These are phyloP conservation scores for Protonemura montana DNA, from an alignment of 2,888 invertebrate species.

Conservation along the genomic window DNA sequence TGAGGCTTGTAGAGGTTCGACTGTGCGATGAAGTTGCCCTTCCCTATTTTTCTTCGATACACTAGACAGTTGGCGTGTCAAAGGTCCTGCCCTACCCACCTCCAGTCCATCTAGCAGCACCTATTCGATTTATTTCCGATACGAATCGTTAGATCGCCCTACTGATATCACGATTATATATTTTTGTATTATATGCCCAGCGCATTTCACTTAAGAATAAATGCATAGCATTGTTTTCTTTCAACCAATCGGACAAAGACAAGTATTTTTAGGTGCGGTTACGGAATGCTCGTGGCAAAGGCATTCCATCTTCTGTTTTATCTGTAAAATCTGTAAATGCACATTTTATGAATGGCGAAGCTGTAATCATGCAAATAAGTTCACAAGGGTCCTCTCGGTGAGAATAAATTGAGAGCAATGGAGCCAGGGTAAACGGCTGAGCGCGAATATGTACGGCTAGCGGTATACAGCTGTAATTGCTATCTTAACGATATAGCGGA, in stretches of 20 bases:
- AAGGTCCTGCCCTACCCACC: neutral
- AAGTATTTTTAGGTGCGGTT: neutral
- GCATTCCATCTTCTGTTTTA: neutral
- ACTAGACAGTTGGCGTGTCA: neutral
- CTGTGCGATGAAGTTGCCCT: no score
- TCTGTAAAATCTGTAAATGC: neutral
- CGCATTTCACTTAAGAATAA: neutral
- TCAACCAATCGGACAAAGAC: neutral
- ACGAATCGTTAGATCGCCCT: neutral
- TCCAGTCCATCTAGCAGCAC: neutral
- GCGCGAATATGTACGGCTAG: neutral
- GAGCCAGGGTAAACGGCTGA: neutral
- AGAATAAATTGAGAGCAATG: neutral
- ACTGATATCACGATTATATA: neutral
- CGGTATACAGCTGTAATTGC: neutral
- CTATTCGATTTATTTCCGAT: neutral
- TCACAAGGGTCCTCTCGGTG: neutral
- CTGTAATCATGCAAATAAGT: constrained; percentile 7
- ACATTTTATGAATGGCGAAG: neutral
- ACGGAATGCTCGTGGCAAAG: neutral
- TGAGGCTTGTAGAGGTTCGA: neutral
- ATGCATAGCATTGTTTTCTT: neutral
- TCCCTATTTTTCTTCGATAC: neutral
- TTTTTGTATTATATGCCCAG: neutral
- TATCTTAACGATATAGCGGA: neutral